A percentile compares a stretch with the other conserved stretches of the same genome.
phyloP scores from a whole-genome alignment of 2,888 invertebrate genomes.

The Micoletzkya japonica region DNA sequence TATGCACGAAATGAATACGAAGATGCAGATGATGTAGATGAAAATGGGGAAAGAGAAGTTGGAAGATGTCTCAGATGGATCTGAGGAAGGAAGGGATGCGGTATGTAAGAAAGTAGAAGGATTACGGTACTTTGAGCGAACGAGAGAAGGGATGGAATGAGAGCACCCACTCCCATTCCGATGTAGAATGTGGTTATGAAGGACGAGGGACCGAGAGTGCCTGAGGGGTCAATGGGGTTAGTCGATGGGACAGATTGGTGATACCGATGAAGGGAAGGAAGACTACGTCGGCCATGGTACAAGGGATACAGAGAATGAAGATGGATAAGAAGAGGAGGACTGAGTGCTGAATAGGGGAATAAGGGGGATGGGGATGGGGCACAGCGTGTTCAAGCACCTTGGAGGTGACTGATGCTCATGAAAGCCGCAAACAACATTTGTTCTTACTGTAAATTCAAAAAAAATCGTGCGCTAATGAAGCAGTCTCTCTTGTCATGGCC shows the following conservation, averaged over 20 bases:
- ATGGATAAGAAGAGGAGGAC: conserved; percentile 16
- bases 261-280: conserved; percentile 25
- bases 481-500: no score
- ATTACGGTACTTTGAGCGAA: conserved; percentile 23
- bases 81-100: neutral
- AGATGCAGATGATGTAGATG: conserved; percentile 21
- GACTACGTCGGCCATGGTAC: conserved; percentile 27
- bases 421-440: no score
- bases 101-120: neutral
- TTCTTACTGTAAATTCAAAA: no score
- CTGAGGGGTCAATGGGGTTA: conserved; percentile 1
- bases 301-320: conserved; percentile 26
- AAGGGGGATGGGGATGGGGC: no score
- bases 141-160: conserved; percentile 16
- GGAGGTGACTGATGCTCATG: no score
- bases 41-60: conserved; percentile 26
- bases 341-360: conserved; percentile 11
- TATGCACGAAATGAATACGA: conserved; percentile 10
- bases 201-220: conserved; percentile 9
- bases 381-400: no score
- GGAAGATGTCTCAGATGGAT: neutral
- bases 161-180: conserved; percentile 26
- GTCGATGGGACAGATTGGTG: neutral
- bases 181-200: conserved; percentile 23
- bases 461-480: no score